A percentile compares a stretch with the other conserved stretches of the same genome.
Conservation (phyloP, 92 coral and sea anemone species). For the Phenganax marumi region DNA sequence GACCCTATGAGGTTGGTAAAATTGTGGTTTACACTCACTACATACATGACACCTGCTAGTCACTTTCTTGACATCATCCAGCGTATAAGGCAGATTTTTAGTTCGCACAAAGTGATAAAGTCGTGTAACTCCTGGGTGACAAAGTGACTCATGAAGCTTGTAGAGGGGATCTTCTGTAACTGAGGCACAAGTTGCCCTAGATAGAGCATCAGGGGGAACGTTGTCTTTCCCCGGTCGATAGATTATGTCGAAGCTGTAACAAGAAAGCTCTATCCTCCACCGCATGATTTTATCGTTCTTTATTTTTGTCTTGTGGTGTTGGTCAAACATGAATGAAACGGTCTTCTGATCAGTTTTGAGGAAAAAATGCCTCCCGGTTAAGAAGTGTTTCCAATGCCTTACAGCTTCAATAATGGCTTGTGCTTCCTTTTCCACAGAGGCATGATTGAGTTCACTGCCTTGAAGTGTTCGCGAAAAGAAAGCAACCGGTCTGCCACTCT, state of each 20-base stretch:
- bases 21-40: too few species aligned
- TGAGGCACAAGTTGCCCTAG: conserved; percentile 49
- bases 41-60: too few species aligned
- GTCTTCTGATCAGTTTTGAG: conserved; percentile 13
- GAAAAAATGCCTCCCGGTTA: conserved; percentile 30
- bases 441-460: conserved; percentile 35
- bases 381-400: conserved; percentile 32
- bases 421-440: conserved; percentile 31
- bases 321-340: conserved; percentile 54
- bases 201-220: conserved; percentile 51
- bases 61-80: conserved; percentile 46
- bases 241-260: conserved; percentile 54
- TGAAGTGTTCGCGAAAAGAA: too few species aligned
- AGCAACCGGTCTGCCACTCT: conserved; percentile 43
- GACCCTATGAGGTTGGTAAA: too few species aligned
- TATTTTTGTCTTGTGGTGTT: conserved; percentile 39
- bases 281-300: conserved; percentile 51
- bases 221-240: conserved; percentile 51
- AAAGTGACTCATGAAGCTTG: too few species aligned
- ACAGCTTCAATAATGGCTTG: too few species aligned
- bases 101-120: conserved; percentile 33
- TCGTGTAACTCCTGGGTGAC: conserved; percentile 43
- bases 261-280: conserved; percentile 53
- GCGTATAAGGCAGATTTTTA: conserved; percentile 44
- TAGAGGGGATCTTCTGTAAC: conserved; percentile 33